phyloP scores from a whole-genome alignment of 1,140 invertebrate genomes.

The Lordiphosa collinella region DNA sequence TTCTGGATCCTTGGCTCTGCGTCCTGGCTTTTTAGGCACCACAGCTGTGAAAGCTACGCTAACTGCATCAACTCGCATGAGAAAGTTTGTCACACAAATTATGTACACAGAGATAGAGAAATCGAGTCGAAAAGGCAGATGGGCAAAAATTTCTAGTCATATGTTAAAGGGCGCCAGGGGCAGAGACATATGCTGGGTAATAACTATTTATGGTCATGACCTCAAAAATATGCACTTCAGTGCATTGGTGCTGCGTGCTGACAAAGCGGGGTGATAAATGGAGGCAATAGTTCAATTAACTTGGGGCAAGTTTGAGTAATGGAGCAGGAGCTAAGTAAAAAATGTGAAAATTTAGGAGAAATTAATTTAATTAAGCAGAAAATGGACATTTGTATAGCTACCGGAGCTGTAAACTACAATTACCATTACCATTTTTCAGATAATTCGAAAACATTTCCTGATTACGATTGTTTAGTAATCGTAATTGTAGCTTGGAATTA shows the following conservation, averaged over 20 bases:
- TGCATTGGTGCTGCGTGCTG: neutral
- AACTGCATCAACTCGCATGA: conserved; percentile 54
- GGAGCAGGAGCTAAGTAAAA: neutral
- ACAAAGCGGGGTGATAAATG: neutral
- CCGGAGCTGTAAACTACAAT: too few species aligned
- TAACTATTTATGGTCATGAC: conserved; percentile 30
- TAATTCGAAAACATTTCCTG: too few species aligned
- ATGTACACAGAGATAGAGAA: conserved; percentile 27
- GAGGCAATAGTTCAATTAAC: conserved; percentile 10
- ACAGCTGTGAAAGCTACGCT: conserved; percentile 25
- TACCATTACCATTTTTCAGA: too few species aligned
- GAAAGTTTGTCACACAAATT: conserved; percentile 59
- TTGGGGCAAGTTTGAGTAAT: neutral
- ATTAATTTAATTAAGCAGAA: neutral
- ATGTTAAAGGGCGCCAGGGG: conserved; percentile 4
- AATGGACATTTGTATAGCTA: too few species aligned
- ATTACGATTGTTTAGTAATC: too few species aligned
- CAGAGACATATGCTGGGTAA: conserved; percentile 12
- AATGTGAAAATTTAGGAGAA: conserved; percentile 6
- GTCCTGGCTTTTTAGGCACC: conserved; percentile 6
- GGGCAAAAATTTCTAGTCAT: conserved; percentile 12
- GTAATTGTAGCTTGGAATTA: too few species aligned
- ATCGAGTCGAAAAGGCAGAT: conserved; percentile 10
- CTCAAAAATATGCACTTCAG: conserved; percentile 10
- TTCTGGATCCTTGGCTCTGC: conserved; percentile 5